Evolutionary conservation across 2,888 invertebrate species (phyloP), one percentile per base, ranked within the genome.

Genomic region (Operophtera brumata): DNA sequence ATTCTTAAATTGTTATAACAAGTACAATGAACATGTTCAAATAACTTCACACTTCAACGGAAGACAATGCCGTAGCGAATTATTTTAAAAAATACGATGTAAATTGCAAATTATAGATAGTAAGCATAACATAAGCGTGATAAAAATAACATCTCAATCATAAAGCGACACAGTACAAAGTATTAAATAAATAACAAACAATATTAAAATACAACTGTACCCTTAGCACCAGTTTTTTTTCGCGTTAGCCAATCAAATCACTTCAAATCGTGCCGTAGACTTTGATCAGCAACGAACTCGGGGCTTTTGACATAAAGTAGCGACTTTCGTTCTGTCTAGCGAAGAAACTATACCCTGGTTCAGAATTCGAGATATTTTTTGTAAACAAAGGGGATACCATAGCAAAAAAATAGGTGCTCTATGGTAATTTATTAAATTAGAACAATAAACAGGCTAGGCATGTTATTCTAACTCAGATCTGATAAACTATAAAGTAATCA

Each of bases 11-110:
- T 55, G 42, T 49, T 49, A 62, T 46, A 53, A 54, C 44, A 47
- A 47, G 41, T 46, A 46, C 7, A 42, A 34, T 34, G 46, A 42
- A 46, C 41, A 28, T 40, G 35, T 32, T 34, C 45, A 45, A 35
- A 40, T 48, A 48, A 43, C 65, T 77, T 73, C 75, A 74, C 77
- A 77, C 73, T 60, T 72, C 73, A 74, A 78, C 80, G 86, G 84
- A 86, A 86, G 85, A 85, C 84, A 66, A 69, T 59, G 62, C 67
- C 64, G 65, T 69, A 65, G 62, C 57, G 54, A 53, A 47, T 42
- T 41, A 48, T 41, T 39, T 13, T 7, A 32, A 34, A 32, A 47
- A 25, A 30, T 41, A 43, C n/a, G 35, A 32, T 1, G 25, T 20
- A 9, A 25, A 45, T 10, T 8, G 40, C 47, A 20, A 47, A 20